Conservation (phyloP, 2,797 vertebrate genomes). For the Brotula barbata region DNA sequence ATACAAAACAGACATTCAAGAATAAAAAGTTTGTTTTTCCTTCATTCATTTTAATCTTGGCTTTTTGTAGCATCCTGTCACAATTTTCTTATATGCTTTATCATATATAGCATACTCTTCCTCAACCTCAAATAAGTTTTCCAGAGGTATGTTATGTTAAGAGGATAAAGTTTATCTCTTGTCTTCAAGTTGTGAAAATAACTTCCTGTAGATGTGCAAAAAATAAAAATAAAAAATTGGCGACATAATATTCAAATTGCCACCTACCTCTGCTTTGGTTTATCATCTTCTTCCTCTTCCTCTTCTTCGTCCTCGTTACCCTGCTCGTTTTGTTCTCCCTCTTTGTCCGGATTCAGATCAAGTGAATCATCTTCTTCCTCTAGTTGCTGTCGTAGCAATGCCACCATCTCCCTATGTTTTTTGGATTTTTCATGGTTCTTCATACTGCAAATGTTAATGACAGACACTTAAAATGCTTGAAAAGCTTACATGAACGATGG, state of each 20-base stretch:
- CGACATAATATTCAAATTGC: not conserved
- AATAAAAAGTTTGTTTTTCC: too few relatives aligned
- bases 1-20: not conserved
- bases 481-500: not conserved
- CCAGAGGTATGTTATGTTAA: too few relatives aligned
- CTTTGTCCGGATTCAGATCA: conserved; percentile 64
- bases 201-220: too few relatives aligned
- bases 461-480: not conserved
- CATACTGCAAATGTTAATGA: conserved; percentile 77
- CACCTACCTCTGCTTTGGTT: conserved; percentile 83
- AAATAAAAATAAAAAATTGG: too few relatives aligned
- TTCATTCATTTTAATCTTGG: too few relatives aligned
- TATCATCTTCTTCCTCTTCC: conserved; percentile 68
- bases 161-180: too few relatives aligned
- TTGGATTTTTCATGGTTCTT: conserved; percentile 96
- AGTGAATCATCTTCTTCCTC: conserved; percentile 84
- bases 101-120: too few relatives aligned
- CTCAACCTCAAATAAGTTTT: too few relatives aligned
- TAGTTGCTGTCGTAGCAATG: conserved; percentile 88
- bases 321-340: conserved; percentile 69
- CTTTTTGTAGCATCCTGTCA: too few relatives aligned
- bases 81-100: too few relatives aligned
- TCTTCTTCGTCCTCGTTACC: conserved; percentile 75
- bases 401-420: conserved; percentile 93
- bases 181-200: too few relatives aligned